phyloP scores from a whole-genome alignment of 2,888 invertebrate genomes.

The Apoda limacodes region DNA sequence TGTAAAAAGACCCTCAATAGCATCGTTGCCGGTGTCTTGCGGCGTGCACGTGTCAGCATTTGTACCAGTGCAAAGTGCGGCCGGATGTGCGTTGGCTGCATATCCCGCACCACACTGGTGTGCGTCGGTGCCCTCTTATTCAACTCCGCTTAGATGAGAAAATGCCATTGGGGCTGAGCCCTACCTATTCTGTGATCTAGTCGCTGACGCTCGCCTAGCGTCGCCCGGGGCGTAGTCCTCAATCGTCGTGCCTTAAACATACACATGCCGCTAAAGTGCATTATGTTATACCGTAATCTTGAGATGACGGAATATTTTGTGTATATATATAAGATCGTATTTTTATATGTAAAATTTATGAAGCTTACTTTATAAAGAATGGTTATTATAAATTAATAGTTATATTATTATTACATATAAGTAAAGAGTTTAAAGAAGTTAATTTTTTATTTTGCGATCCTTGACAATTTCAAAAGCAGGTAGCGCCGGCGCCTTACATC shows the following conservation, averaged over 20 bases:
- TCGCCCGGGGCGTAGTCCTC: slow-evolving; percentile 65
- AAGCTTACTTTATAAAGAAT: slow-evolving; percentile 49
- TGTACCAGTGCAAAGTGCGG: slow-evolving; percentile 57
- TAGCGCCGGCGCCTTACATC: slow-evolving; percentile 47
- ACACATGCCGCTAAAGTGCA: slow-evolving; percentile 66
- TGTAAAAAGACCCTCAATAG: slow-evolving; percentile 44
- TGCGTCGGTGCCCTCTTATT: slow-evolving; percentile 72
- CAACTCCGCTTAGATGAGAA: slow-evolving; percentile 60
- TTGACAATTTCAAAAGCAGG: slow-evolving; percentile 28
- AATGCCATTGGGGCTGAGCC: slow-evolving; percentile 46
- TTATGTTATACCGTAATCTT: slow-evolving; percentile 47
- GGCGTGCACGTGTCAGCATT: slow-evolving; percentile 58
- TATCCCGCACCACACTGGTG: slow-evolving; percentile 72
- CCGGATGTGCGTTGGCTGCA: slow-evolving; percentile 46
- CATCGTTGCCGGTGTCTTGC: slow-evolving; percentile 43
- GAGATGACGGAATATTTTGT: slow-evolving; percentile 61
- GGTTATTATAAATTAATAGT: background rate
- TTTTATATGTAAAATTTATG: slow-evolving; percentile 67
- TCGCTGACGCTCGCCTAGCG: slow-evolving; percentile 63
- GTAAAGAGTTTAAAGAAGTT: slow-evolving; percentile 59
- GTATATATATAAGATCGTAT: slow-evolving; percentile 48
- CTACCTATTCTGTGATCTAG: slow-evolving; percentile 62
- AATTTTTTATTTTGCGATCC: slow-evolving; percentile 33
- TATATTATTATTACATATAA: slow-evolving; percentile 52
- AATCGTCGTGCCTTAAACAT: slow-evolving; percentile 61